Conservation (phyloP, 2,113 vertebrate genomes). For the Sciurus niger region DNA sequence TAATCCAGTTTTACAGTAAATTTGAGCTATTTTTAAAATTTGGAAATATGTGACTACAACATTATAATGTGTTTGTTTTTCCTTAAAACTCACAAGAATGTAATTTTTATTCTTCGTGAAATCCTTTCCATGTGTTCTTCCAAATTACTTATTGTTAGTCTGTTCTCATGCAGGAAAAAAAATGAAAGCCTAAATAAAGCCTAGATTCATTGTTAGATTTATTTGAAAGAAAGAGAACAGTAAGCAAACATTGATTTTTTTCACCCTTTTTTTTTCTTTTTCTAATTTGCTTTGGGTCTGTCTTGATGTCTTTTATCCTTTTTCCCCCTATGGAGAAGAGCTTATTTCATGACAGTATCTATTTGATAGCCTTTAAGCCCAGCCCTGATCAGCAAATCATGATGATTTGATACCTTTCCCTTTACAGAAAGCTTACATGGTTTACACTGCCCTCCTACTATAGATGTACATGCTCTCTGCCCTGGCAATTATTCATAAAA, state of each 20-base stretch:
- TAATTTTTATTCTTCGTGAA: conserved; percentile 14
- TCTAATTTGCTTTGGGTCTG: neutral
- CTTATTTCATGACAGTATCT: conserved; percentile 40
- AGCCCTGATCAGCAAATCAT: neutral
- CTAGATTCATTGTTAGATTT: neutral
- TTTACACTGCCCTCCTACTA: neutral
- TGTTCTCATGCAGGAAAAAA: neutral
- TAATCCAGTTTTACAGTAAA: conserved; percentile 30
- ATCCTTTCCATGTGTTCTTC: neutral
- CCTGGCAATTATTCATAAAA: conserved; percentile 27
- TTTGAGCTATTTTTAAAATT: conserved; percentile 55
- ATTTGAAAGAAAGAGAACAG: neutral
- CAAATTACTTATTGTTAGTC: neutral
- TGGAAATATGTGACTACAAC: neutral
- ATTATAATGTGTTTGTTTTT: neutral
- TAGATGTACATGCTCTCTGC: neutral
- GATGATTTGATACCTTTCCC: conserved; percentile 3
- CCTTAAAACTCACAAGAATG: neutral
- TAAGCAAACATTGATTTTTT: neutral
- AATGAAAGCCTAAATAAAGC: conserved; percentile 47
- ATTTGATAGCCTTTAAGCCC: neutral
- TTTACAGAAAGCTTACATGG: neutral
- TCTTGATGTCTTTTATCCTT: neutral
- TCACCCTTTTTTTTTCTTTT: neutral
- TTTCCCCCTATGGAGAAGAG: neutral